Evolutionary conservation across 2,113 vertebrate species (phyloP).

Genomic region (Vicugna pacos): DNA sequence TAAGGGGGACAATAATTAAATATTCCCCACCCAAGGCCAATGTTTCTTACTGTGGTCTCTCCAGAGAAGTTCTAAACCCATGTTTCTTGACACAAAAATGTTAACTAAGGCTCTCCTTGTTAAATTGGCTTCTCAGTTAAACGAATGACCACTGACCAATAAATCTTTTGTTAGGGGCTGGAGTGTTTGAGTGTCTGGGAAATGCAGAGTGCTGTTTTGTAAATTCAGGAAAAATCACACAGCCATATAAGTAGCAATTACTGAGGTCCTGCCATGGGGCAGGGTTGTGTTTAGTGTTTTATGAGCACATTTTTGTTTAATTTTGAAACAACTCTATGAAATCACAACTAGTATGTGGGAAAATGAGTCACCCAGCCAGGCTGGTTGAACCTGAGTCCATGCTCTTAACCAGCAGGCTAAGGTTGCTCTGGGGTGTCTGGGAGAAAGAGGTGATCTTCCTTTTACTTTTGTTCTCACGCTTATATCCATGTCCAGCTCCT

Average conservation of each 20-base stretch:
- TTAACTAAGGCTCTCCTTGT: neutral
- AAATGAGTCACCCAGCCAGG: neutral
- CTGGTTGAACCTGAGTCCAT: neutral
- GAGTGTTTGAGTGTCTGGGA: neutral
- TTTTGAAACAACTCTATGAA: neutral
- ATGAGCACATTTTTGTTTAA: neutral
- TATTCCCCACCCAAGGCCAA: neutral
- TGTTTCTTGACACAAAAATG: neutral
- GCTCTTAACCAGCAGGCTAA: neutral
- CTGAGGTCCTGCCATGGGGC: rapidly evolving
- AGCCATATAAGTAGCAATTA: neutral
- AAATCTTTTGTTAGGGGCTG: neutral
- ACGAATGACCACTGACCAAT: neutral
- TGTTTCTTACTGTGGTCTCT: neutral
- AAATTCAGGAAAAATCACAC: neutral
- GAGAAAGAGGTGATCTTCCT: neutral
- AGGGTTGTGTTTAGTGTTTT: neutral
- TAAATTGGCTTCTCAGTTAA: neutral
- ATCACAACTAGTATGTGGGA: neutral
- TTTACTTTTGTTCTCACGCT: neutral
- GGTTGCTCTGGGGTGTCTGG: neutral
- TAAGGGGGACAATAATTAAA: neutral
- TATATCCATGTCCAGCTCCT: neutral
- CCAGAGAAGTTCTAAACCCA: neutral
- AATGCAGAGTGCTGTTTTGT: neutral